Base-by-base conservation (phyloP, 1,140 invertebrate genomes). In the Akabosia matsudoensis region DNA sequence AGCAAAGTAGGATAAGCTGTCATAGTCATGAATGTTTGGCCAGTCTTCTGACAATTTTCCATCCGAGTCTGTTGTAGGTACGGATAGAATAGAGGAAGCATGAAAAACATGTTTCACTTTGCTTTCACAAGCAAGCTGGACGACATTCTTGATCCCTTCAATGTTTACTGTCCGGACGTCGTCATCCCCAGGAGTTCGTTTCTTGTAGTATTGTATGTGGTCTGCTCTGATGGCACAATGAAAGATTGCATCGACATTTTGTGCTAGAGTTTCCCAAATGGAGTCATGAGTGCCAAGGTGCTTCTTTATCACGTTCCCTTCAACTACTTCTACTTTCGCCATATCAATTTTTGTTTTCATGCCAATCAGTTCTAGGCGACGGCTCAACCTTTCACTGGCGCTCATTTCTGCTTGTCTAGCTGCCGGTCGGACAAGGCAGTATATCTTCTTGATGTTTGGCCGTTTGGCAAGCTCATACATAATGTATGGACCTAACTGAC, bases 181-280 rank as follows among this genome's bases (percentile, higher is more conserved):
- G 1, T 67, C 61, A 7, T 67, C 26, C 13, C 14, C 14, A 4
- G 24, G 13, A 67, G 3, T 31, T 7, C 30, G 7, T 67, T 67
- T 67, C 28, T 31, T 67, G 61, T 67, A 67, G 28, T 67, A 67
- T 67, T 67, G 26, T 10, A 31, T 67, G 31, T 67, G 61, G 13
- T 67, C 26, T 28, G 30, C 61, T 10, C 24, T 24, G 31, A 31
- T 31, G 10, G 61, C 61, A 30, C 26, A 67, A 22, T 67, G 61
- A 31, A 67, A 28, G 13, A 67, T 22, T 28, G 61, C 61, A 22
- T 67, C 61, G 13, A 67, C 61, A 13, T 28, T 30, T 10, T 31
- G 13, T 31, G 22, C 10, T 7, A 67, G 22, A 28, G 24, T 3
- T 7, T 67, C 28, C 61, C 61, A 67, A 2, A 67, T 31, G 1